Evolutionary conservation across 2,888 invertebrate species (phyloP).

Genomic region (Gryllus longicercus): DNA sequence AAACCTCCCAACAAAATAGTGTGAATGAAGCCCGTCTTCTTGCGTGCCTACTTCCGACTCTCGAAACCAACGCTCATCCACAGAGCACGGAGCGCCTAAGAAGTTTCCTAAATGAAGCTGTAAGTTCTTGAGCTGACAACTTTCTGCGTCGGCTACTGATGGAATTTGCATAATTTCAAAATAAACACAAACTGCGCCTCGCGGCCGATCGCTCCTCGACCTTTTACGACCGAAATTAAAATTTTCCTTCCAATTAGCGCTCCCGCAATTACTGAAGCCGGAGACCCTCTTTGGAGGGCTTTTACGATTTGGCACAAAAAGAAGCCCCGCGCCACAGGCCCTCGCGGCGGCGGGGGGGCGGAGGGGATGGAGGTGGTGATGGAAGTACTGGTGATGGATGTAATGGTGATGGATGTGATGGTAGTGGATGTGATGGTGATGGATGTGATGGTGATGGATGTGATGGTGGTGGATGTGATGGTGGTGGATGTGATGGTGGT

Average conservation of each 20-base stretch:
- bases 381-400: too few relatives aligned
- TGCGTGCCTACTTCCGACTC: too few relatives aligned
- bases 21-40: too few relatives aligned
- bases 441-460: too few relatives aligned
- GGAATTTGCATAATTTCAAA: slow-evolving; percentile 17
- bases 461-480: fast-evolving
- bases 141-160: background rate
- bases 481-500: too few relatives aligned
- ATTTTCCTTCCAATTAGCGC: slow-evolving; percentile 17
- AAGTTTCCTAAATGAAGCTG: background rate
- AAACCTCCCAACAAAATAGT: too few relatives aligned
- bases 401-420: too few relatives aligned
- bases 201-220: background rate
- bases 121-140: background rate
- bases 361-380: background rate
- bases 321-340: background rate
- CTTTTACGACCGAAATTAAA: slow-evolving; percentile 17
- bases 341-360: background rate
- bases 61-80: too few relatives aligned
- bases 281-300: background rate
- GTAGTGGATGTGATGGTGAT: too few relatives aligned
- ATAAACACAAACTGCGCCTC: background rate
- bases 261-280: background rate
- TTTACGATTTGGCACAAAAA: background rate
- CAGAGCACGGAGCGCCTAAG: too few relatives aligned